phyloP scores from a whole-genome alignment of 2,113 vertebrate genomes.

The Lipophrys pholis region DNA sequence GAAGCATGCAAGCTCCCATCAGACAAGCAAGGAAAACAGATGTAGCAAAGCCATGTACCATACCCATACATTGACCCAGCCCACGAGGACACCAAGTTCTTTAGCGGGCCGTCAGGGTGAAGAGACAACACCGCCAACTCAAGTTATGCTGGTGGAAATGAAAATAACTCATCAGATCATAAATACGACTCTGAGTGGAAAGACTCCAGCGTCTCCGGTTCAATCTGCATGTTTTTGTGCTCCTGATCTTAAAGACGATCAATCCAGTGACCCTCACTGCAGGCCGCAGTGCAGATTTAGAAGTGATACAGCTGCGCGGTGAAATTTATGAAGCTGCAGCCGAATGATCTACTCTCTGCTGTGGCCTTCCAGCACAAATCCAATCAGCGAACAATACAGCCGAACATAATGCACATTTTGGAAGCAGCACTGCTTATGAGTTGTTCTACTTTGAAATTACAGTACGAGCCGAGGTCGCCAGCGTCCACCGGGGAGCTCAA shows the following conservation, averaged over 20 bases:
- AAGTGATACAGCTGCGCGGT: background rate
- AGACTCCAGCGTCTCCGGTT: background rate
- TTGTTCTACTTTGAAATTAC: conserved; percentile 60
- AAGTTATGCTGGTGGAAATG: background rate
- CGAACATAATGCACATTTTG: conserved; percentile 30
- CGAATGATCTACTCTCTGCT: conserved; percentile 47
- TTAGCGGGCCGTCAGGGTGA: no score
- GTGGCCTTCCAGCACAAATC: conserved; percentile 55
- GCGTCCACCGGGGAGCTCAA: conserved; percentile 46
- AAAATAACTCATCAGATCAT: background rate
- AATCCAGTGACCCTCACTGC: conserved; percentile 14
- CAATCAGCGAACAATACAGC: conserved; percentile 61
- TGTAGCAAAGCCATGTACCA: no score
- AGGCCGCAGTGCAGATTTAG: conserved; percentile 6
- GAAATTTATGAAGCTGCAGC: conserved; percentile 33
- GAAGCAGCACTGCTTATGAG: conserved; percentile 46
- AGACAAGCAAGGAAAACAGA: no score
- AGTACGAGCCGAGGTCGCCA: conserved; percentile 35
- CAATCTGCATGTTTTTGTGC: conserved; percentile 3
- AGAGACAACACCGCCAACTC: no score
- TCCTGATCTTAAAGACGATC: background rate
- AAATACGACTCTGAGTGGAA: background rate
- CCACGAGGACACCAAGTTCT: no score
- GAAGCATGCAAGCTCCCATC: no score
- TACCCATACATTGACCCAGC: no score